phyloP scores from a whole-genome alignment of 2,797 vertebrate species.

The Galaxias olidus region DNA sequence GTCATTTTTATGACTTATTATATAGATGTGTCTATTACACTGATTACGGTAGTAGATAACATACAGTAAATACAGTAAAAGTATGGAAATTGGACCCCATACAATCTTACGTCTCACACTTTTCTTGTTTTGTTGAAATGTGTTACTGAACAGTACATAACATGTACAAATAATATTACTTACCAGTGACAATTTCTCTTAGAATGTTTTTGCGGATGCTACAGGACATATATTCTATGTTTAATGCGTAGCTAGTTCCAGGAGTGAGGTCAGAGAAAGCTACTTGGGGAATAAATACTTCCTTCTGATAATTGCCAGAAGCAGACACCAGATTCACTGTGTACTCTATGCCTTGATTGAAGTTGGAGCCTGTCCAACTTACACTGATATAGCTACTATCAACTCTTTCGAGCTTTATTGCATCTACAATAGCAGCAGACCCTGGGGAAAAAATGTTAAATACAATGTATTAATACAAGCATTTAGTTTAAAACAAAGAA shows the following conservation, averaged over 20 bases:
- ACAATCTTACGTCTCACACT: no score
- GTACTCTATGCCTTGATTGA: slow-evolving; percentile 8
- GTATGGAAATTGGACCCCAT: no score
- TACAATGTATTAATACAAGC: not conserved
- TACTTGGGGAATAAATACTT: not conserved
- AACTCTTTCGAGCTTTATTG: slow-evolving; percentile 6
- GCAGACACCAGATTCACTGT: not conserved
- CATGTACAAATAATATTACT: not conserved
- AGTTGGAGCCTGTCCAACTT: slow-evolving; percentile 12
- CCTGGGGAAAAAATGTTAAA: not conserved
- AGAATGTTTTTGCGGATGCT: slow-evolving; percentile 1
- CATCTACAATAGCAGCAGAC: not conserved
- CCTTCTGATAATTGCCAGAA: not conserved
- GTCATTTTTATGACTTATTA: no score
- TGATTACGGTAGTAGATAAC: no score
- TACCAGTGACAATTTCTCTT: slow-evolving; percentile 16
- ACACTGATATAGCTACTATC: slow-evolving; percentile 12
- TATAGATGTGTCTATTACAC: no score
- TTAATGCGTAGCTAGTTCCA: slow-evolving; percentile 18
- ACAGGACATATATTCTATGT: slow-evolving; percentile 18
- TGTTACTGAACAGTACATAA: no score
- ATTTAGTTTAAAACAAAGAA: no score
- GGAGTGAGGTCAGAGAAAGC: slow-evolving; percentile 13
- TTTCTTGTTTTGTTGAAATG: no score
- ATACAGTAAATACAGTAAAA: no score